Conservation (phyloP, 2,888 invertebrate species). For the Phoenoteleia sp. region DNA sequence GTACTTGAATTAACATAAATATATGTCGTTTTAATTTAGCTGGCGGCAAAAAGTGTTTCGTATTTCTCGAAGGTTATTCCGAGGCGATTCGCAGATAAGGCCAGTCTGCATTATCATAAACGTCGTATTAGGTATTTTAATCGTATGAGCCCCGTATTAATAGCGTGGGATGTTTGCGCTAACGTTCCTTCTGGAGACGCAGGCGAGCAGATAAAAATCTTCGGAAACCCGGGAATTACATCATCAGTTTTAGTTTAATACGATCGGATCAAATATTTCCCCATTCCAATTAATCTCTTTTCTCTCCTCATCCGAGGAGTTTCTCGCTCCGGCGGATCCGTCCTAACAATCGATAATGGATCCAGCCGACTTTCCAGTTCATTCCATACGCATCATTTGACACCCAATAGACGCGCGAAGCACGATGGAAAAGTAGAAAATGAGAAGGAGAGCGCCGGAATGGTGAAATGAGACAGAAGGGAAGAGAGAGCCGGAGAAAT, state of each 20-base stretch:
- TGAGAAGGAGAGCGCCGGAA: constrained; percentile 58
- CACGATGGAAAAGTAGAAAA: constrained; percentile 58
- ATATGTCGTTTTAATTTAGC: constrained; percentile 30
- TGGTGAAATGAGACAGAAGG: constrained; percentile 64
- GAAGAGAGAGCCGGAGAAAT: constrained; percentile 76
- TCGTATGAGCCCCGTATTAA: constrained; percentile 6
- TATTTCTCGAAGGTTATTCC: neutral
- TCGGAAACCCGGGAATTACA: constrained; percentile 23
- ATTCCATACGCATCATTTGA: constrained; percentile 85
- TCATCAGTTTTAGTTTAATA: constrained; percentile 40
- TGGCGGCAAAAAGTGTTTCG: neutral
- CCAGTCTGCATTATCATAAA: constrained; percentile 37
- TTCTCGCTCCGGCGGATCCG: constrained; percentile 40
- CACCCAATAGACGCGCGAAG: constrained; percentile 82
- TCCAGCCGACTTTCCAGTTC: constrained; percentile 73
- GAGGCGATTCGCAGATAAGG: neutral
- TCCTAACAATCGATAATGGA: constrained; percentile 67
- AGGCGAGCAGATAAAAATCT: constrained; percentile 38
- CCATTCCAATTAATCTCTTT: constrained; percentile 64
- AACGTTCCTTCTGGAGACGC: no score
- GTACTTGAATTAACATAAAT: constrained; percentile 30
- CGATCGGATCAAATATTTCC: constrained; percentile 42
- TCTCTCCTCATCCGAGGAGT: constrained; percentile 40
- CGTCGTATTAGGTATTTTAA: constrained; percentile 28
- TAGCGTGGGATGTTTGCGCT: neutral